Evolutionary conservation across 2,888 invertebrate species (phyloP).

Genomic region (Tetanocera ferruginea): DNA sequence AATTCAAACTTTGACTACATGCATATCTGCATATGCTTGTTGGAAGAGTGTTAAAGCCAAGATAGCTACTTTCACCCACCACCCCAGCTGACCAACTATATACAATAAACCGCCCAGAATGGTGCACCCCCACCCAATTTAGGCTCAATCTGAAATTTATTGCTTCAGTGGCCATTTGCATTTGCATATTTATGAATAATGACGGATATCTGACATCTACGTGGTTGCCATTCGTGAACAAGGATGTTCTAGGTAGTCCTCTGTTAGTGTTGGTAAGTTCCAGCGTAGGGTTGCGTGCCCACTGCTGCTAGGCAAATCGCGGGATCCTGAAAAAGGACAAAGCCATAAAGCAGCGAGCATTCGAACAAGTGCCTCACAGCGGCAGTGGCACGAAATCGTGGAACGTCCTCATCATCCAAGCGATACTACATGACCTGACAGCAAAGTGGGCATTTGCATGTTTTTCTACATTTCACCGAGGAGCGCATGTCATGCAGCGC

Average conservation of each 20-base stretch:
- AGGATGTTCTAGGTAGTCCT: neutral
- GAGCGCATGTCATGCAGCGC: slow-evolving; percentile 36
- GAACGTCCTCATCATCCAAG: slow-evolving; percentile 49
- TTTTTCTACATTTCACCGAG: slow-evolving; percentile 16
- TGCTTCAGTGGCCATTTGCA: slow-evolving; percentile 57
- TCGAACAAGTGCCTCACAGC: slow-evolving; percentile 30
- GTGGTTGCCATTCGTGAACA: slow-evolving; percentile 16
- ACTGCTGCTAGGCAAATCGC: slow-evolving; percentile 2
- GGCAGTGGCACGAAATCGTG: slow-evolving; percentile 41
- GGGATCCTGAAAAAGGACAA: slow-evolving; percentile 29
- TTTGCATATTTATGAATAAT: slow-evolving; percentile 69
- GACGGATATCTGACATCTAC: slow-evolving; percentile 35
- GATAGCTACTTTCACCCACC: neutral
- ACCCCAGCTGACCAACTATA: neutral
- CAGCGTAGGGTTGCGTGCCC: neutral
- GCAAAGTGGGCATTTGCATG: slow-evolving; percentile 41
- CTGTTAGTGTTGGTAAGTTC: neutral
- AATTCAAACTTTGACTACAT: neutral
- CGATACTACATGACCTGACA: slow-evolving; percentile 39
- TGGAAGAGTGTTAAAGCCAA: no score
- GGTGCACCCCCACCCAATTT: slow-evolving; percentile 43
- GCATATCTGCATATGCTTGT: neutral
- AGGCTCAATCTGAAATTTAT: slow-evolving; percentile 66
- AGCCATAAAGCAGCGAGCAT: slow-evolving; percentile 35
- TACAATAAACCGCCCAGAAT: neutral